Base-by-base conservation (phyloP, 1,140 invertebrate species). In the Euura lappo region DNA sequence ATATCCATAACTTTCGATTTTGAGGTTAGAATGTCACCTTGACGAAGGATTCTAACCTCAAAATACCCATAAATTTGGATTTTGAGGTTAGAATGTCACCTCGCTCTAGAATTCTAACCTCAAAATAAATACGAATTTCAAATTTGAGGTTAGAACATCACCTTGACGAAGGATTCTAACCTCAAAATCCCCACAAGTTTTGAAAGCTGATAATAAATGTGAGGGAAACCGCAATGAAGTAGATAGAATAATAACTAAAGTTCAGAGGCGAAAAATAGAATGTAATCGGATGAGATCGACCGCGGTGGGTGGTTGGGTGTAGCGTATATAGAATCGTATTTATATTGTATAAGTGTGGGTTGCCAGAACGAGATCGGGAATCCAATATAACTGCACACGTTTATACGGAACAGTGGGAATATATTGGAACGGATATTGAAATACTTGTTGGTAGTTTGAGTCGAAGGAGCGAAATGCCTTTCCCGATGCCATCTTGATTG, bases 391-490 rank as follows among this genome's bases (percentile, higher is more conserved):
- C 83, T 84, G 83, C 84, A 85, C 83, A 86, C 85, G 85, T 84
- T 85, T 82, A 84, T 84, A 80, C 3, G 79, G 81, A 79, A 81
- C 81, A 81, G 83, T 85, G 79, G 80, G 84, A 86, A 86, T 86
- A 86, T 86, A 86, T 86, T 86, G 84, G 51, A 84, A 79, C 80
- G 81, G 84, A 86, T 86, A 86, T 86, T 86, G 85, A 86, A 86
- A 86, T 86, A 86, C 85, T 86, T 86, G 84, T 86, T 85, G 85
- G 85, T 86, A 86, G 85, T 86, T 85, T 86, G 84, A 85, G 84
- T 86, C 84, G 83, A 83, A 82, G 82, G 80, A 81, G 80, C 84
- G 80, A 85, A 81, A 86, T 86, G 84, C 85, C 85, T 85, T 86
- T 86, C 85, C 80, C 83, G 85, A 86, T 85, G 84, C 83, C 84